These are phyloP conservation scores for Sebastes nivosus DNA, from an alignment of 2,797 vertebrate species.

Conservation along the genomic window DNA sequence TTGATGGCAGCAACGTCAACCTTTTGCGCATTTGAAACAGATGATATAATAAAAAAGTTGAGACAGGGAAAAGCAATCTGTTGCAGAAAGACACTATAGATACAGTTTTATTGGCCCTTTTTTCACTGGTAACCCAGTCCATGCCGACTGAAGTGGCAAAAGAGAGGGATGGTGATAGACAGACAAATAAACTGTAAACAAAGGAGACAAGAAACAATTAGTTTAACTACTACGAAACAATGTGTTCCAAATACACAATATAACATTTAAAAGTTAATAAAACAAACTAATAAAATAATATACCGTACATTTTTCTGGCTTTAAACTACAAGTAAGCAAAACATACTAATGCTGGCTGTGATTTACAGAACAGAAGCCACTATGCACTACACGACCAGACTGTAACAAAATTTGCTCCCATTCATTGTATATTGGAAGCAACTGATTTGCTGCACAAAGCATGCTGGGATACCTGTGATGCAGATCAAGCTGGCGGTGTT, in stretches of 20 bases:
- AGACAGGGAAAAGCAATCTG: background rate
- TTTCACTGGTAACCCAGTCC: conserved; percentile 68
- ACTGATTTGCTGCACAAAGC: too few relatives aligned
- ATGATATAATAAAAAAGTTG: background rate
- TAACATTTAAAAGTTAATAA: background rate
- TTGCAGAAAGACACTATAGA: background rate
- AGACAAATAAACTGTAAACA: conserved; percentile 69
- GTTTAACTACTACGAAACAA: background rate
- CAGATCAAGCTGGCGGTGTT: too few relatives aligned
- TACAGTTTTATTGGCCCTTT: background rate
- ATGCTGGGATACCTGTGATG: too few relatives aligned
- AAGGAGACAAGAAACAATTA: background rate
- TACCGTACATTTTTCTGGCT: background rate
- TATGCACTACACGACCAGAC: background rate
- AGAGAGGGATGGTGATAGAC: conserved; percentile 67
- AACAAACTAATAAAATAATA: background rate
- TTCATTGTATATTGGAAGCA: too few relatives aligned
- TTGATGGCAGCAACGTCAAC: background rate
- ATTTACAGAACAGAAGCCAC: background rate
- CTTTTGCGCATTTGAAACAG: background rate
- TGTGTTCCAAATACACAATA: background rate
- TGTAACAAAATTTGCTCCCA: too few relatives aligned
- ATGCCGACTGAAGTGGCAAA: conserved; percentile 62
- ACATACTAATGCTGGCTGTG: background rate
- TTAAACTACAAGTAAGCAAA: background rate